A percentile compares a stretch with the other conserved stretches of the same genome.
Evolutionary conservation across 1,140 invertebrate genomes (phyloP).

Genomic region (Drosophila sechellia): DNA sequence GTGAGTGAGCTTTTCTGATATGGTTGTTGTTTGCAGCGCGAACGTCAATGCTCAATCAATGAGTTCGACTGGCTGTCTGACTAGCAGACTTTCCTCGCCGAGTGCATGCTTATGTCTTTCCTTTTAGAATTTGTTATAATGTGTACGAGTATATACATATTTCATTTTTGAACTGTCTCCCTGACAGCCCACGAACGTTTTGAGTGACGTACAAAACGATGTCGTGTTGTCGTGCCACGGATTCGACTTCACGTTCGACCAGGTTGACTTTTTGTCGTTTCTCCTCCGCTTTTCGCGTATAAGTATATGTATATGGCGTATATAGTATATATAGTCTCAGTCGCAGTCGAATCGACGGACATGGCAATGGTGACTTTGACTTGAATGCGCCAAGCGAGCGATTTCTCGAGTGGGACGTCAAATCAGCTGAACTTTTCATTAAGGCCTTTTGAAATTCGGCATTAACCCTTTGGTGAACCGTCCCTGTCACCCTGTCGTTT

Average conservation of each 20-base stretch:
- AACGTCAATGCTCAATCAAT: slow-evolving; percentile 50
- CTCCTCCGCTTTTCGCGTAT: slow-evolving; percentile 49
- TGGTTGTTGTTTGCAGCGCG: slow-evolving; percentile 5
- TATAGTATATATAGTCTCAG: slow-evolving; percentile 45
- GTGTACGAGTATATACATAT: slow-evolving; percentile 61
- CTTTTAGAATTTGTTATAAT: slow-evolving; percentile 74
- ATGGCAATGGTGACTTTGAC: slow-evolving; percentile 61
- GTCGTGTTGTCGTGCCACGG: slow-evolving; percentile 80
- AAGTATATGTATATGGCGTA: slow-evolving; percentile 16
- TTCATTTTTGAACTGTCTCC: slow-evolving; percentile 79
- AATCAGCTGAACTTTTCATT: slow-evolving; percentile 71
- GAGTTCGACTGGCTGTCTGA: slow-evolving; percentile 36
- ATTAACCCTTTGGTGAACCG: slow-evolving; percentile 36
- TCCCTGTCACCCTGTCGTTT: slow-evolving; percentile 14
- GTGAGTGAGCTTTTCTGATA: background rate
- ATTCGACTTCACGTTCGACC: slow-evolving; percentile 40
- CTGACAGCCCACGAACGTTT: slow-evolving; percentile 77
- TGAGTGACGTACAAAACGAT: slow-evolving; percentile 83
- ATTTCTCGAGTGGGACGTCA: slow-evolving; percentile 74
- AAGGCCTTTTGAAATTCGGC: slow-evolving; percentile 39
- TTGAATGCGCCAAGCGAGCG: slow-evolving; percentile 50
- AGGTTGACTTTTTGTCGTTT: slow-evolving; percentile 68
- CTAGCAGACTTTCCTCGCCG: slow-evolving; percentile 11
- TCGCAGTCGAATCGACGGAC: slow-evolving; percentile 27
- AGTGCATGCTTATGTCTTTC: slow-evolving; percentile 57